Evolutionary conservation across 2,113 vertebrate genomes (phyloP), one percentile per base, ranked within the genome.

Genomic region (Gavia stellata): DNA sequence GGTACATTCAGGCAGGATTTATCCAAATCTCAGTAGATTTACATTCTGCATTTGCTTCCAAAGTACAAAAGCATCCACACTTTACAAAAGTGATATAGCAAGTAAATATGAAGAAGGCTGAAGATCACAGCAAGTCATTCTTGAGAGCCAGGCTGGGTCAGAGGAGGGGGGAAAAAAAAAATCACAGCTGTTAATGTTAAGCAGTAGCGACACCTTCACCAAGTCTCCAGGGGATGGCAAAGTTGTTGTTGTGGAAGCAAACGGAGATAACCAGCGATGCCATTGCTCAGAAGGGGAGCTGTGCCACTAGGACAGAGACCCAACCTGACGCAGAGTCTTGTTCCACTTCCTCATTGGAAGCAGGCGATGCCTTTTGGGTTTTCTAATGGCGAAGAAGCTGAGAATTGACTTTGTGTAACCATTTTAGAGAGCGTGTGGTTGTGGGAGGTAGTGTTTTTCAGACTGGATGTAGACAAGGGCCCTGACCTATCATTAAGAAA

Each of bases 51-150:
- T 63, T 91, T 77, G n/a, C 62, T 77, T 96, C 47, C 45, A 33
- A 87, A 91, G 31, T 52, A 89, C 73, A 75, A 90, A 92, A 91
- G 23, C 33, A 90, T 80, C 53, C 62, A 61, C 66, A 49, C 53
- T 92, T 88, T 49, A 72, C 52, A 75, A 84, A 93, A 96, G 66
- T 13, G 62, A 91, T 28, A 67, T 0, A 75, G 70, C 58, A 85
- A 94, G 40, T 62, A 88, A 93, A 92, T 36, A 71, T 15, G 44
- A 86, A 85, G 81, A 91, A 90, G 44, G 66, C n/a, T 91, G 59
- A 92, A 90, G 65, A 94, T 56, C 56, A 79, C 34, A 77, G 40
- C 31, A 13, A 94, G 74, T 36, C 11, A 52, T 68, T 87, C 66
- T 73, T n/a, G 62, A 91, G 49, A 86, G 70, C 74, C 70, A 79